Conservation (phyloP, 2,888 invertebrate species). For the Plagodis dolabraria region DNA sequence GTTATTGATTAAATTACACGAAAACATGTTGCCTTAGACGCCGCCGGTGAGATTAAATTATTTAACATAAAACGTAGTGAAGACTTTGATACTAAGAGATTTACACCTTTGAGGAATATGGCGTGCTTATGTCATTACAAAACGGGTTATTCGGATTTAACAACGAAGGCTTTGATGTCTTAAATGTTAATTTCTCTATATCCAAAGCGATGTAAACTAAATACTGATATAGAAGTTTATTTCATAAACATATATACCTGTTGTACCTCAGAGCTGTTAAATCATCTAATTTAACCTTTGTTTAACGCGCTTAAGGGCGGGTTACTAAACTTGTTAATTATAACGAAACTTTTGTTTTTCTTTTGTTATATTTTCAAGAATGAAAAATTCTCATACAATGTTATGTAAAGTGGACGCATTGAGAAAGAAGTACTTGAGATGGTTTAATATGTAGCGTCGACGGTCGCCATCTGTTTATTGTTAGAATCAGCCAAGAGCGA, state of each 20-base stretch:
- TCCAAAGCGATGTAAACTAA: constrained; percentile 45
- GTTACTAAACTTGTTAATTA: too few relatives aligned
- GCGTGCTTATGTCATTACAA: constrained; percentile 56
- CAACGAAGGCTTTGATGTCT: constrained; percentile 54
- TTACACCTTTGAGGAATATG: constrained; percentile 56
- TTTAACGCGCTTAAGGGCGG: too few relatives aligned
- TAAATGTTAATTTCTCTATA: constrained; percentile 31
- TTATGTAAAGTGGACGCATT: too few relatives aligned
- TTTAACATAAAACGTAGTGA: constrained; percentile 65
- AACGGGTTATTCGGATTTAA: constrained; percentile 52
- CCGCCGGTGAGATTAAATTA: constrained; percentile 67
- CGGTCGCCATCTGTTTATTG: too few relatives aligned
- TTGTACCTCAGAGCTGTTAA: too few relatives aligned
- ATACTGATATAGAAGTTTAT: constrained; percentile 20
- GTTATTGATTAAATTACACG: constrained; percentile 71
- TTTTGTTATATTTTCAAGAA: too few relatives aligned
- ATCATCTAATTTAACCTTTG: too few relatives aligned
- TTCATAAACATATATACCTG: neutral
- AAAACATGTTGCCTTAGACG: constrained; percentile 64
- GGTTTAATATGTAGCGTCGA: too few relatives aligned
- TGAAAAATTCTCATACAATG: too few relatives aligned
- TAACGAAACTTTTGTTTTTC: too few relatives aligned
- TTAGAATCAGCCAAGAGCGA: too few relatives aligned
- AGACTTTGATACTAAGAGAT: constrained; percentile 65
- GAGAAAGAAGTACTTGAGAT: too few relatives aligned